Evolutionary conservation across 2,888 invertebrate genomes (phyloP), one percentile per base, ranked within the genome.

Genomic region (Microplitis manilae): DNA sequence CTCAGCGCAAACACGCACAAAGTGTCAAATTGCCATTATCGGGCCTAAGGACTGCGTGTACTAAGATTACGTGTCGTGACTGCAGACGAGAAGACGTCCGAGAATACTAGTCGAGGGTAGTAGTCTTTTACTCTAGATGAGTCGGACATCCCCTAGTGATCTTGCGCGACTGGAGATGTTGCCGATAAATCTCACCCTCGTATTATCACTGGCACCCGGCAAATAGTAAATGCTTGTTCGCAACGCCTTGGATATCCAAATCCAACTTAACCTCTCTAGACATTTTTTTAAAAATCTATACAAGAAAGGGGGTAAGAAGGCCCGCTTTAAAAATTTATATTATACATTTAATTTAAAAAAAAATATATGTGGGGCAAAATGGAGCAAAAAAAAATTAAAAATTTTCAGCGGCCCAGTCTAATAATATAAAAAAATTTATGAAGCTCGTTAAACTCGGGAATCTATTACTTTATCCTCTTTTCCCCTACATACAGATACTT

Each of bases 191-290:
- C 86, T 85, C 86, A 83, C 83, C 83, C 82, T 81, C 81, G 60
- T 85, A 86, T 86, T 86, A 86, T 87, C 86, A 85, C 79, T 84
- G 84, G 83, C 84, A 86, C 83, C 83, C 85, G 80, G 84, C 82
- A 86, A 86, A 86, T 85, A 86, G 86, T 86, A 84, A 85, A 85
- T 86, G 84, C 86, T 84, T 85, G 85, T 86, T 84, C 84, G 82
- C 81, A 82, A 84, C 85, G 85, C 85, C 84, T 84, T 79, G 71
- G 4, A 1, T 50, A 50, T 50, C 2, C 13, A 79, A 71, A 74
- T 9, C 68, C 67, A 74, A 17, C 30, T 13, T 9, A 9, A 30
- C 30, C 13, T 40, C 40, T 40, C 6, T 30, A 7, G 5, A 41
- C 7, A 6, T 39, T 30, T 30, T 30, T 30, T 30, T 30, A 4